phyloP scores from a whole-genome alignment of 2,113 vertebrate species.

The Tachuris rubrigastra region DNA sequence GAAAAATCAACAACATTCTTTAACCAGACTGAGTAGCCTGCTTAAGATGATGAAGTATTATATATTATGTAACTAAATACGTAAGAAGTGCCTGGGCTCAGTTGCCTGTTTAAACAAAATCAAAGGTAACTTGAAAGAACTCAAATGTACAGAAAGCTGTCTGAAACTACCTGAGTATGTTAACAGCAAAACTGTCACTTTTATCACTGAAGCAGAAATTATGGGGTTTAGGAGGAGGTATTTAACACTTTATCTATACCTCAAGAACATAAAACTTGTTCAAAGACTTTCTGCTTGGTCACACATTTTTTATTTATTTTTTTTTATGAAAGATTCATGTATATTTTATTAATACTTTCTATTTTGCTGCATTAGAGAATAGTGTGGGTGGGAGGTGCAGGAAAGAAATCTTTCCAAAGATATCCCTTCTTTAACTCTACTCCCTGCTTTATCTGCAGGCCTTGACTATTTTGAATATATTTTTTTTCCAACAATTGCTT shows the following conservation, averaged over 20 bases:
- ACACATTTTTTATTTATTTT: not conserved
- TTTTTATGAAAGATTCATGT: not conserved
- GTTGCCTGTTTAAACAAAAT: not conserved
- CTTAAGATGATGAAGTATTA: not conserved
- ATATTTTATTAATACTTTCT: not conserved
- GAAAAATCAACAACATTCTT: slow-evolving; percentile 4
- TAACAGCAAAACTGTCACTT: not conserved
- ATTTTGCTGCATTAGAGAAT: not conserved
- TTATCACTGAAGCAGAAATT: not conserved
- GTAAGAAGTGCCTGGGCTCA: not conserved
- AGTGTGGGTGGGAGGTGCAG: fast-evolving
- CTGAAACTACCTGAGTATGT: not conserved
- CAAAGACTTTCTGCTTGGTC: not conserved
- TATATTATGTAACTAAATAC: not conserved
- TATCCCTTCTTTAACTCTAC: not conserved
- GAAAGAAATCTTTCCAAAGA: not conserved
- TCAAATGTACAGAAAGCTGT: not conserved
- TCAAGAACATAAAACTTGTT: not conserved
- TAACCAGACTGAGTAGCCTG: not conserved
- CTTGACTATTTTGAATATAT: not conserved
- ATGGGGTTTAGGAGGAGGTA: not conserved
- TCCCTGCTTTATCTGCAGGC: not conserved
- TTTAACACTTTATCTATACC: not conserved
- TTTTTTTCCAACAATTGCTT: not conserved
- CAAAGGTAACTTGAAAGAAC: not conserved